These are phyloP conservation scores for Nebria brevicollis DNA, from an alignment of 2,888 invertebrate species.

Conservation along the genomic window DNA sequence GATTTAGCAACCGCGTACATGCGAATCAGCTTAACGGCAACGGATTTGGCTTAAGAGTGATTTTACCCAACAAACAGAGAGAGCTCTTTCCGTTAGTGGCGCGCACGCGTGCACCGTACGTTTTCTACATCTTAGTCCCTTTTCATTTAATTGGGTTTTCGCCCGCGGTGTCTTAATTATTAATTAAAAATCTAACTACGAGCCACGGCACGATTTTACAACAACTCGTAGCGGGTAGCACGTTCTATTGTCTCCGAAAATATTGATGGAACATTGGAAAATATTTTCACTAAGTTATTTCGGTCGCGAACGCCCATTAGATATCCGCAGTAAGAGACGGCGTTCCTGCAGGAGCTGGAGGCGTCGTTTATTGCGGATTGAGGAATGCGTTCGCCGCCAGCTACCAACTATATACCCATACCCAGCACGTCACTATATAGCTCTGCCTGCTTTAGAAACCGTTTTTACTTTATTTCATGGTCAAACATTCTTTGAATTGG, in stretches of 20 bases:
- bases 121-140: background rate
- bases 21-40: slow-evolving; percentile 37
- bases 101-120: background rate
- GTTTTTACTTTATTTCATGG: background rate
- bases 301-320: slow-evolving; percentile 17
- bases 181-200: slow-evolving; percentile 32
- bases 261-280: slow-evolving; percentile 38
- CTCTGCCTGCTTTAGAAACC: background rate
- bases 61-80: slow-evolving; percentile 31
- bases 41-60: slow-evolving; percentile 33
- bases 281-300: slow-evolving; percentile 35
- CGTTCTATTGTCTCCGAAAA: slow-evolving; percentile 41
- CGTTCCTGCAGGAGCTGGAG: slow-evolving; percentile 11
- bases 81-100: background rate
- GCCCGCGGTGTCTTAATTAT: slow-evolving; percentile 31
- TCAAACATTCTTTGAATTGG: background rate
- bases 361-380: slow-evolving; percentile 14
- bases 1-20: slow-evolving; percentile 20
- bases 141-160: slow-evolving; percentile 25
- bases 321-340: background rate
- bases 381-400: background rate
- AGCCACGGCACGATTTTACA: slow-evolving; percentile 6
- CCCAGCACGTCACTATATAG: background rate
- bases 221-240: slow-evolving; percentile 19
- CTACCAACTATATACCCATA: background rate